Evolutionary conservation across 2,797 vertebrate species (phyloP).

Genomic region (Hoplostethus atlanticus): DNA sequence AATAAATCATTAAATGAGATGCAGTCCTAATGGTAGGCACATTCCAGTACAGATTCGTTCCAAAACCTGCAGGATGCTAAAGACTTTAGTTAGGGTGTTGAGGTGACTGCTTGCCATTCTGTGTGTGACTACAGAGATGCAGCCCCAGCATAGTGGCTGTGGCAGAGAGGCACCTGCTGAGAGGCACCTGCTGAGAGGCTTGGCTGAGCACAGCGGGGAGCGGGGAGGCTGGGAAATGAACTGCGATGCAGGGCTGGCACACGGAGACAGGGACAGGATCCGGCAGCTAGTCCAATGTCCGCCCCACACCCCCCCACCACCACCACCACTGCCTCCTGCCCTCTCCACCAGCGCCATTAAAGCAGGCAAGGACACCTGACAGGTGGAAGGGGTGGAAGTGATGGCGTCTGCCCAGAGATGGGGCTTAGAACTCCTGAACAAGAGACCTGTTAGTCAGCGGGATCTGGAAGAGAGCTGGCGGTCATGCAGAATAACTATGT

Average conservation of each 20-base stretch:
- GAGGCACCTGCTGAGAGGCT: slow-evolving; percentile 77
- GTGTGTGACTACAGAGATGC: slow-evolving; percentile 47
- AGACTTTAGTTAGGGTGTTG: slow-evolving; percentile 37
- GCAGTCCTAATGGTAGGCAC: not conserved
- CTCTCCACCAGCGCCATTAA: slow-evolving; percentile 53
- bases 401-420: slow-evolving; percentile 69
- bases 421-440: slow-evolving; percentile 63
- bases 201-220: slow-evolving; percentile 70
- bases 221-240: slow-evolving; percentile 75
- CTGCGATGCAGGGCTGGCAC: slow-evolving; percentile 76
- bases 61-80: slow-evolving; percentile 18
- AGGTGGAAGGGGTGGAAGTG: slow-evolving; percentile 76
- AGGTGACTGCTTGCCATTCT: slow-evolving; percentile 38
- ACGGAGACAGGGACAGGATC: slow-evolving; percentile 66
- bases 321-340: slow-evolving; percentile 27
- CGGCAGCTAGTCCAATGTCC: slow-evolving; percentile 66
- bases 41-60: slow-evolving; percentile 2
- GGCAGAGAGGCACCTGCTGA: slow-evolving; percentile 63
- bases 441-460: slow-evolving; percentile 57
- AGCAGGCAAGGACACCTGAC: slow-evolving; percentile 79
- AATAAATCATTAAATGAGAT: not conserved
- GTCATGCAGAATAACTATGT: slow-evolving; percentile 43
- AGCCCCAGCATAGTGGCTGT: slow-evolving; percentile 8
- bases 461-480: slow-evolving; percentile 54
- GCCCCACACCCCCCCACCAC: not conserved